phyloP scores from a whole-genome alignment of 2,797 vertebrate species.

The Calcarius lapponicus region DNA sequence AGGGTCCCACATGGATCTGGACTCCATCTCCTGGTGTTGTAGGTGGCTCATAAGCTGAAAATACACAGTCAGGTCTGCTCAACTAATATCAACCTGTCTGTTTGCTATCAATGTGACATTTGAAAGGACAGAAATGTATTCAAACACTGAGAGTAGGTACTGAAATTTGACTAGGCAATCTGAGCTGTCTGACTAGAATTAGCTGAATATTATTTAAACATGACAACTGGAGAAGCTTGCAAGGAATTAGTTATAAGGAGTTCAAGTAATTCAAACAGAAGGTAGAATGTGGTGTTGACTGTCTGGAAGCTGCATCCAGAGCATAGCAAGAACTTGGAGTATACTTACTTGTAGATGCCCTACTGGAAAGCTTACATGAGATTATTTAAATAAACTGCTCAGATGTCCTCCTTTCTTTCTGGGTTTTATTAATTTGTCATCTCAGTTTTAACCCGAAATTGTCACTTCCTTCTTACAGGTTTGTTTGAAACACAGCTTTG shows the following conservation, averaged over 20 bases:
- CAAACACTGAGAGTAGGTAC: not conserved
- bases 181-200: not conserved
- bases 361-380: not conserved
- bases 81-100: not conserved
- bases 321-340: not conserved
- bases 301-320: not conserved
- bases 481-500: not conserved
- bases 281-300: not conserved
- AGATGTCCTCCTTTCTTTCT: not conserved
- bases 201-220: not conserved
- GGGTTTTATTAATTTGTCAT: not conserved
- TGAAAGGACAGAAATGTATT: not conserved
- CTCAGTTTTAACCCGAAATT: not conserved
- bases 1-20: not conserved
- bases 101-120: not conserved
- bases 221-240: not conserved
- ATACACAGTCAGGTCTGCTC: not conserved
- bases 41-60: not conserved
- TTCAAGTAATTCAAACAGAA: not conserved
- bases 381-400: not conserved
- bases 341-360: not conserved
- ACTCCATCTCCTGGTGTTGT: not conserved
- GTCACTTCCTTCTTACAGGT: not conserved
- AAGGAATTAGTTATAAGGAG: not conserved
- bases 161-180: not conserved